These are phyloP conservation scores for Bicyclus anynana DNA, from an alignment of 1,140 invertebrate species.

Conservation along the genomic window DNA sequence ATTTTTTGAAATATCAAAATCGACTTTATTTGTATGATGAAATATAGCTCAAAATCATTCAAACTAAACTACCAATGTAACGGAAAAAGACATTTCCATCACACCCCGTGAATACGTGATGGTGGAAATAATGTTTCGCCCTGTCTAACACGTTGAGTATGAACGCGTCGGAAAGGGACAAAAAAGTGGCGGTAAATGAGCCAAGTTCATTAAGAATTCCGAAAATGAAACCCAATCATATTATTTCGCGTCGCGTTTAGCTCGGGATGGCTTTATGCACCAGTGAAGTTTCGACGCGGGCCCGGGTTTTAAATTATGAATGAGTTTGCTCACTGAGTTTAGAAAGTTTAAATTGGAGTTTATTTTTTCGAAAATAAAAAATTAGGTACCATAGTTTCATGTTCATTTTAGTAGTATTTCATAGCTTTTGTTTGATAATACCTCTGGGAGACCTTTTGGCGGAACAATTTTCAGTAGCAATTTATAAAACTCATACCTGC, in stretches of 20 bases:
- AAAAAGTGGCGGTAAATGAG: conserved; percentile 31
- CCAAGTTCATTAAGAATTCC: conserved; percentile 54
- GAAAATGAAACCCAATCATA: conserved; percentile 60
- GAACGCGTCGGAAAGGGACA: conserved; percentile 23
- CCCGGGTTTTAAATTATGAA: conserved; percentile 4
- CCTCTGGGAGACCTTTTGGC: too few species aligned
- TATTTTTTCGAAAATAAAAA: background rate
- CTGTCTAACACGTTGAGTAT: conserved; percentile 13
- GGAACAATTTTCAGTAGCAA: background rate
- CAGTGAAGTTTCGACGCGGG: background rate
- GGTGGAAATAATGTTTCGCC: conserved; percentile 18
- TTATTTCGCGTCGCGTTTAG: conserved; percentile 46
- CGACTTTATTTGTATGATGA: conserved; percentile 3
- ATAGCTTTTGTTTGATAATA: background rate
- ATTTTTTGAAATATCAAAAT: background rate
- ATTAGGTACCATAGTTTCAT: background rate
- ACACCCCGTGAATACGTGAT: conserved; percentile 10
- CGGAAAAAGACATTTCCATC: conserved; percentile 20
- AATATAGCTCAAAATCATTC: conserved; percentile 10
- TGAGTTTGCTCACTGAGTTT: background rate
- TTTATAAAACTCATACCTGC: background rate
- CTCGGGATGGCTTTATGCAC: conserved; percentile 33
- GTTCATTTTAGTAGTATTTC: background rate
- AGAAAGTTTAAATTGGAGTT: background rate
- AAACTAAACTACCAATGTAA: background rate